Conservation (phyloP, 2,797 vertebrate species). For the Sebastes minor region DNA sequence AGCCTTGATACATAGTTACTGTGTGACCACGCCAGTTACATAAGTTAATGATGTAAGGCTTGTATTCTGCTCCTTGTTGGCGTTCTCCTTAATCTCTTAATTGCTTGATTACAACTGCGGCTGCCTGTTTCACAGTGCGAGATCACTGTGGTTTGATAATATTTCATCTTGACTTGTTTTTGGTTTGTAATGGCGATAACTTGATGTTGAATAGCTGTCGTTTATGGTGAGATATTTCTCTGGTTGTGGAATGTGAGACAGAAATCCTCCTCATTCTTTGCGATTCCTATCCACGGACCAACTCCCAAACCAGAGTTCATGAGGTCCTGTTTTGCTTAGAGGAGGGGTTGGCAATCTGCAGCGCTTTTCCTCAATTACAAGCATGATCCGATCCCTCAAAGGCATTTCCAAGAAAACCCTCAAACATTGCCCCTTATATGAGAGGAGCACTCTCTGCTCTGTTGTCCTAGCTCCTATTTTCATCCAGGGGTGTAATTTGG, state of each 20-base stretch:
- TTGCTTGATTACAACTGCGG: conserved; percentile 10
- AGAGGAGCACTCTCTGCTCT: conserved; percentile 20
- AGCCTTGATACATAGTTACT: not conserved
- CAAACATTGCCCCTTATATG: conserved; percentile 34
- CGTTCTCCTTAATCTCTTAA: conserved; percentile 34
- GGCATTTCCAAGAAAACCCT: conserved; percentile 59
- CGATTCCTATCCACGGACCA: conserved; percentile 41
- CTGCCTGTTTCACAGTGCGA: conserved; percentile 13
- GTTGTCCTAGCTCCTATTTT: conserved; percentile 47
- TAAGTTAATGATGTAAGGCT: conserved; percentile 20
- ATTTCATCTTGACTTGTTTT: conserved; percentile 2
- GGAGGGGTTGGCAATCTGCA: conserved; percentile 52
- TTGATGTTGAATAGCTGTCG: not conserved
- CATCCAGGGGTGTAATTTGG: conserved; percentile 57
- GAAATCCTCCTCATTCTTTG: conserved; percentile 51
- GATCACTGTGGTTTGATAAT: not conserved
- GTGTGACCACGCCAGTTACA: not conserved
- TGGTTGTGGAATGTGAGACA: conserved; percentile 42
- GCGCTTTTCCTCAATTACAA: conserved; percentile 66
- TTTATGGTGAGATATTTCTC: conserved; percentile 14
- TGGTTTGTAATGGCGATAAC: not conserved
- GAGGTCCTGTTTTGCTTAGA: conserved; percentile 51
- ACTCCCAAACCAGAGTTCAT: conserved; percentile 64
- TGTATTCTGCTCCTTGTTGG: conserved; percentile 10
- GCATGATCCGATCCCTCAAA: conserved; percentile 57